phyloP scores from a whole-genome alignment of 2,113 vertebrate genomes.

The Melanerpes aurifrons region DNA sequence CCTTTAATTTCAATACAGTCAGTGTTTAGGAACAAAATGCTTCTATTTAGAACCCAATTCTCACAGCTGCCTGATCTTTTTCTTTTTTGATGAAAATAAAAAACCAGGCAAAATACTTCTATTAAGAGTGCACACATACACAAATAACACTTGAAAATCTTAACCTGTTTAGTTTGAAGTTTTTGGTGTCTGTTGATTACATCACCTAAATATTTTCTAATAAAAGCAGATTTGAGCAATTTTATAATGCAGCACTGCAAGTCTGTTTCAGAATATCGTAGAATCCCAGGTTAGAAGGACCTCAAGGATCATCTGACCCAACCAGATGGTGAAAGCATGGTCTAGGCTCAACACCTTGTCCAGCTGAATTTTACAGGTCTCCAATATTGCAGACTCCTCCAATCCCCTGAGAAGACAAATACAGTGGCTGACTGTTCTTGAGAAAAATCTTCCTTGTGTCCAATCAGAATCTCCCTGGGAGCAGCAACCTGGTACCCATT shows the following conservation, averaged over 20 bases:
- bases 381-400: too few relatives aligned
- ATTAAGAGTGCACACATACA: rapidly evolving
- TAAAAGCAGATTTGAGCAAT: not conserved
- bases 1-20: not conserved
- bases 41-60: not conserved
- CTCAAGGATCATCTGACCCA: too few relatives aligned
- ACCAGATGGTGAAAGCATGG: too few relatives aligned
- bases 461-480: too few relatives aligned
- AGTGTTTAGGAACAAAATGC: not conserved
- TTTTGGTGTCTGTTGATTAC: rapidly evolving
- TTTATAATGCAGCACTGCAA: not conserved
- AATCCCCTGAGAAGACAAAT: too few relatives aligned
- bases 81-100: not conserved
- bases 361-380: too few relatives aligned
- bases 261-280: not conserved
- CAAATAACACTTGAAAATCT: not conserved
- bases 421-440: too few relatives aligned
- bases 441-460: too few relatives aligned
- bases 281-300: too few relatives aligned
- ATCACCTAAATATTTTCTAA: not conserved
- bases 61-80: not conserved
- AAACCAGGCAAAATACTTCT: not conserved
- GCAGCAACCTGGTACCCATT: too few relatives aligned
- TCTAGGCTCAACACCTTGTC: too few relatives aligned
- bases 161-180: not conserved